Conservation (phyloP, 1,140 invertebrate genomes). For the Penaeus japonicus region DNA sequence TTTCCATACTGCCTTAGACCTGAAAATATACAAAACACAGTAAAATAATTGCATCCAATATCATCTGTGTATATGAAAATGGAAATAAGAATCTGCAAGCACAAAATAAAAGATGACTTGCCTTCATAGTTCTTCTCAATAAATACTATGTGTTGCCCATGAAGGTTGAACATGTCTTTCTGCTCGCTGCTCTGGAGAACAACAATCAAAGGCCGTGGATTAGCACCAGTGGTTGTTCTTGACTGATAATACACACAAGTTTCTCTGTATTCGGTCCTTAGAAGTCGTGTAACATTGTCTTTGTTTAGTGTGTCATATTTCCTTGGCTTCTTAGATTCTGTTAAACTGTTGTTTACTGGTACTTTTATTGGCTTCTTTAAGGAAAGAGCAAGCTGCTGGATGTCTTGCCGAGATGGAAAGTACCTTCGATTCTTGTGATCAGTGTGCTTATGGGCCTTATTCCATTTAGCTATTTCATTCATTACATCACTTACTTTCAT, state of each 20-base stretch:
- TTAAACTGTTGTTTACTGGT: neutral
- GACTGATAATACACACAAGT: conserved; percentile 46
- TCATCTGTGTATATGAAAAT: neutral
- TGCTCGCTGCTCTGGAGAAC: conserved; percentile 33
- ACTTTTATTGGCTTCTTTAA: neutral
- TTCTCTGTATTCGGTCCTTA: conserved; percentile 20
- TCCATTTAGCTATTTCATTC: conserved; percentile 41
- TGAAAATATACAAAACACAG: neutral
- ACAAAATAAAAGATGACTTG: neutral
- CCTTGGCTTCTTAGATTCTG: neutral
- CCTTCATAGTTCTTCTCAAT: conserved; percentile 51
- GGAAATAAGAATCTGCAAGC: no score
- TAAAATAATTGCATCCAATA: no score
- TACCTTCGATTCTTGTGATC: conserved; percentile 39
- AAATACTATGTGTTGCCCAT: conserved; percentile 19
- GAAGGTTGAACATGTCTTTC: neutral
- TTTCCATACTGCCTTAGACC: conserved; percentile 28
- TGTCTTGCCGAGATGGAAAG: conserved; percentile 38
- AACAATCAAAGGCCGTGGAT: conserved; percentile 31
- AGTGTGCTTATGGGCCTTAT: conserved; percentile 31
- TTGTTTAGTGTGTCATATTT: conserved; percentile 29
- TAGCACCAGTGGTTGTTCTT: conserved; percentile 22
- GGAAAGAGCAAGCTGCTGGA: conserved; percentile 30
- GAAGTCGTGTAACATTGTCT: neutral
- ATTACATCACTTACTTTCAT: conserved; percentile 39